A percentile compares a stretch with the other conserved stretches of the same genome.
Evolutionary conservation across 2,888 invertebrate genomes (phyloP).

Genomic region (Ariolimax columbianus): DNA sequence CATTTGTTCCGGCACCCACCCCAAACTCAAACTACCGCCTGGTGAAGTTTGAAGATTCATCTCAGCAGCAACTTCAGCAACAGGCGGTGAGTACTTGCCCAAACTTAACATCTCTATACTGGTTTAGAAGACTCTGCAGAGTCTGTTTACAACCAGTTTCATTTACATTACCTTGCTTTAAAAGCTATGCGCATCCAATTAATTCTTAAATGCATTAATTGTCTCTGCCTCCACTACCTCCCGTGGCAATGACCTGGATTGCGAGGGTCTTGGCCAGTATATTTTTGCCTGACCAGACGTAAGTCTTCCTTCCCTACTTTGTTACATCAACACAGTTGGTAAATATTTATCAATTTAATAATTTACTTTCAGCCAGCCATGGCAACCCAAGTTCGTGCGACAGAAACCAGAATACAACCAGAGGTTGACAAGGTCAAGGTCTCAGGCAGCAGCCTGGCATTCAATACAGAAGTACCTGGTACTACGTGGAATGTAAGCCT

Average conservation of each 20-base stretch:
- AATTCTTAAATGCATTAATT: too few species aligned
- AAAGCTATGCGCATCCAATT: too few species aligned
- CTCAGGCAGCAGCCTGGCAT: constrained; percentile 32
- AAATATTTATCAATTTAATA: background rate
- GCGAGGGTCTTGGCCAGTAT: too few species aligned
- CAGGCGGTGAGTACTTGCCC: background rate
- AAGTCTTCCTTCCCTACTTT: too few species aligned
- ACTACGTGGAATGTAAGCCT: constrained; percentile 72
- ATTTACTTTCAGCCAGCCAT: constrained; percentile 15
- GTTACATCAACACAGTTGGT: too few species aligned
- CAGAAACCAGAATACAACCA: background rate
- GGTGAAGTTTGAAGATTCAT: constrained; percentile 34
- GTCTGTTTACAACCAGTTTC: too few species aligned
- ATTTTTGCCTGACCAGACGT: too few species aligned
- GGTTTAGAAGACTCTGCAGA: too few species aligned
- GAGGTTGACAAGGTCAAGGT: constrained; percentile 31
- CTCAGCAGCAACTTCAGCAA: constrained; percentile 34
- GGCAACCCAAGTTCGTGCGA: background rate
- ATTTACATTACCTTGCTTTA: too few species aligned
- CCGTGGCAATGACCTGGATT: too few species aligned
- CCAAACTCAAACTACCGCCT: constrained; percentile 65
- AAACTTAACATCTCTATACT: background rate
- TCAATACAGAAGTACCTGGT: constrained; percentile 12
- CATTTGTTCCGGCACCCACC: constrained; percentile 69
- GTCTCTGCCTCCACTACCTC: too few species aligned